Conservation (phyloP, 2,888 invertebrate species). For the Drosophila buzzatii region DNA sequence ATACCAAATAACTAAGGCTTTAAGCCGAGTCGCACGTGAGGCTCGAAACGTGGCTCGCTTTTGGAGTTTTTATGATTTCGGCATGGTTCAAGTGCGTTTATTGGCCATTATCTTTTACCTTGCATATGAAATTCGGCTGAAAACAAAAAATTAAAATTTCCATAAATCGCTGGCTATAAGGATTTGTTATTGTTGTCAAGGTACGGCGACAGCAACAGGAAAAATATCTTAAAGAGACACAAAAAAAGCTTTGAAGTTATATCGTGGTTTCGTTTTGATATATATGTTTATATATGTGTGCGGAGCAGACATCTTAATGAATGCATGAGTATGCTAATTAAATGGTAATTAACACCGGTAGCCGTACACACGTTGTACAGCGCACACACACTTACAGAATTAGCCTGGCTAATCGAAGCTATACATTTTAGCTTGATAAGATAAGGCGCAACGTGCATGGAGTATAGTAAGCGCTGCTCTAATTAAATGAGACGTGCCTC, state of each 20-base stretch:
- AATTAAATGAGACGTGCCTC: constrained; percentile 73
- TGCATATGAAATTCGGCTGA: constrained; percentile 47
- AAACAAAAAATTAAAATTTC: constrained; percentile 18
- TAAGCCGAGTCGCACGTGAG: constrained; percentile 60
- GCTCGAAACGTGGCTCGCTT: constrained; percentile 43
- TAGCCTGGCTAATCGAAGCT: constrained; percentile 32
- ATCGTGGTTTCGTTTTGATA: constrained; percentile 28
- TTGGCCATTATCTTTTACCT: constrained; percentile 54
- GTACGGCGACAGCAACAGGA: constrained; percentile 37
- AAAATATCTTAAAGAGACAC: constrained; percentile 23
- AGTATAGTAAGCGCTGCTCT: constrained; percentile 36
- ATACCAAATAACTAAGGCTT: neutral
- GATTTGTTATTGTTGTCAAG: constrained; percentile 21
- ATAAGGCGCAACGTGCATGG: constrained; percentile 64
- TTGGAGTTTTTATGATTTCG: constrained; percentile 30
- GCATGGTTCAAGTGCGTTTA: constrained; percentile 72
- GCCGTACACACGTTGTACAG: constrained; percentile 20
- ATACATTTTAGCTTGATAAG: constrained; percentile 53
- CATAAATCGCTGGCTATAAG: constrained; percentile 29
- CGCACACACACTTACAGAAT: constrained; percentile 2
- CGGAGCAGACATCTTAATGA: constrained; percentile 68
- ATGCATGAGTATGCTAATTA: constrained; percentile 59
- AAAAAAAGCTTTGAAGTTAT: constrained; percentile 9
- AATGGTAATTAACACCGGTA: constrained; percentile 57
- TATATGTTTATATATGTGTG: constrained; percentile 9